Conservation (phyloP, 1,140 invertebrate species). For the Sitophilus oryzae region DNA sequence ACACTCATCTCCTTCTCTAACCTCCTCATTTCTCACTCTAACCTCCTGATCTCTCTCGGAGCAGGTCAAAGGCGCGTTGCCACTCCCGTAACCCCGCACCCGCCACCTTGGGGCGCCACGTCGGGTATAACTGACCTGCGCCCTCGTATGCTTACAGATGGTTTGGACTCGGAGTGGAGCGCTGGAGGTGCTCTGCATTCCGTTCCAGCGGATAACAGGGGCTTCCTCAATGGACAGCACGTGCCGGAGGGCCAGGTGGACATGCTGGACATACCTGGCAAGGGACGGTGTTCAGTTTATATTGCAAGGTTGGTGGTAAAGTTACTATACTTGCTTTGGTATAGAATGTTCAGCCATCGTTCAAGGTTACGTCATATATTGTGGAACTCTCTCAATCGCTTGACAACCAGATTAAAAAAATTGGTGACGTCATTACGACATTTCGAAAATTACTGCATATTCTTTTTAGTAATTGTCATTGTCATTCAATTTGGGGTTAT, state of each 20-base stretch:
- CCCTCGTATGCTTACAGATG: slow-evolving; percentile 40
- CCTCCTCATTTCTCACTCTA: too few relatives aligned
- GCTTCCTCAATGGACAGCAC: slow-evolving; percentile 50
- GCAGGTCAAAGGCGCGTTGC: slow-evolving; percentile 49
- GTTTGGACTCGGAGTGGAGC: slow-evolving; percentile 57
- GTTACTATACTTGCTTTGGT: too few relatives aligned
- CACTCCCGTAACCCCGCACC: slow-evolving; percentile 57
- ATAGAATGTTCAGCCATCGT: too few relatives aligned
- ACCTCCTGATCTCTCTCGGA: slow-evolving; percentile 5
- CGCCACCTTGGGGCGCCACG: slow-evolving; percentile 53
- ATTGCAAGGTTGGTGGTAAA: slow-evolving; percentile 62
- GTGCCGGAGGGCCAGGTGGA: slow-evolving; percentile 66
- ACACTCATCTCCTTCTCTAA: too few relatives aligned
- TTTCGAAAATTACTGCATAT: too few relatives aligned
- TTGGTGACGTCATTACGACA: too few relatives aligned
- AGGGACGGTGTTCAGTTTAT: slow-evolving; percentile 87
- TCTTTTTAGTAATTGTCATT: too few relatives aligned
- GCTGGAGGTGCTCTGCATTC: slow-evolving; percentile 45
- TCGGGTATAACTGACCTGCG: slow-evolving; percentile 39
- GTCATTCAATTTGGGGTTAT: too few relatives aligned
- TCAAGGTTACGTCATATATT: too few relatives aligned
- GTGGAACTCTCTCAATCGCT: too few relatives aligned
- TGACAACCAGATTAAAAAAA: too few relatives aligned
- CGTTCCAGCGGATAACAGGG: slow-evolving; percentile 38
- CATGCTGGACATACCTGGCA: slow-evolving; percentile 88